phyloP scores from a whole-genome alignment of 2,888 invertebrate species.

The Sphinx pinastri region DNA sequence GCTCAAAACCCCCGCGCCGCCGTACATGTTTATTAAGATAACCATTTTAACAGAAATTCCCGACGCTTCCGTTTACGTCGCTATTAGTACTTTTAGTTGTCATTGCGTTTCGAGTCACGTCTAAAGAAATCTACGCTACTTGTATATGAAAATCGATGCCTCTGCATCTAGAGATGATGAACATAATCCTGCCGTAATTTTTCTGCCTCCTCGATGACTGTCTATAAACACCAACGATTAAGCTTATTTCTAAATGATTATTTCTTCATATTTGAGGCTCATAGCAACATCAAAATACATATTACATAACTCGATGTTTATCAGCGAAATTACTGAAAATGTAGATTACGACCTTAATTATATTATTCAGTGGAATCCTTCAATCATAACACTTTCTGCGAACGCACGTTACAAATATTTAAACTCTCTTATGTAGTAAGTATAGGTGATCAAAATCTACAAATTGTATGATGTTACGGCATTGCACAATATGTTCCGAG shows the following conservation, averaged over 20 bases:
- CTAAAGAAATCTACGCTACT: slow-evolving; percentile 33
- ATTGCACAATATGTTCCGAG: slow-evolving; percentile 55
- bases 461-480: slow-evolving; percentile 53
- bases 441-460: slow-evolving; percentile 43
- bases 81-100: slow-evolving; percentile 61
- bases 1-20: slow-evolving; percentile 72
- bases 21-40: slow-evolving; percentile 78
- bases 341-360: background rate
- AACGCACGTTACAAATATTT: slow-evolving; percentile 14
- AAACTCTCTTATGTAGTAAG: slow-evolving; percentile 29
- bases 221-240: background rate
- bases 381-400: slow-evolving; percentile 8
- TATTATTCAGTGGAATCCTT: background rate
- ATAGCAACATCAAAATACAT: background rate
- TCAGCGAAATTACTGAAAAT: background rate
- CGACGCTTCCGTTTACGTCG: slow-evolving; percentile 64
- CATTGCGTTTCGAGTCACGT: slow-evolving; percentile 44
- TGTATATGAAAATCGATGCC: background rate
- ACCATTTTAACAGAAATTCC: slow-evolving; percentile 76
- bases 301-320: background rate
- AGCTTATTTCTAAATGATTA: background rate
- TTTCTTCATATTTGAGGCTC: background rate
- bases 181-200: background rate
- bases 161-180: background rate
- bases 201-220: background rate